Conservation (phyloP, 2,797 vertebrate species). For the Tangara arthus region DNA sequence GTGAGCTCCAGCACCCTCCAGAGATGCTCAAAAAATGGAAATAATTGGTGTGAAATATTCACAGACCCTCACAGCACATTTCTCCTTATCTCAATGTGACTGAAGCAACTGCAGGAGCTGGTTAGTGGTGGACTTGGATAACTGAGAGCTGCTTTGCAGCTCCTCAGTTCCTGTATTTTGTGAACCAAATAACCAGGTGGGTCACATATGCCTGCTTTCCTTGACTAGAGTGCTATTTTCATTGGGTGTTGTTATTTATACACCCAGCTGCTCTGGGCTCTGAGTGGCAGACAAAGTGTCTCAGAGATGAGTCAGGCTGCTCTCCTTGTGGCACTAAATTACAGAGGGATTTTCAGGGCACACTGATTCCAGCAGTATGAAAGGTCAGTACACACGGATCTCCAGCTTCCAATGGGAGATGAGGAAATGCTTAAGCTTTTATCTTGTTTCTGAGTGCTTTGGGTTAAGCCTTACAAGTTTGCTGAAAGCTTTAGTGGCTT, state of each 20-base stretch:
- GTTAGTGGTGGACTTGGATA: not conserved
- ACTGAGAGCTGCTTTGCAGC: not conserved
- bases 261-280: not conserved
- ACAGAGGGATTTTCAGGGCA: conserved; percentile 58
- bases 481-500: conserved; percentile 61
- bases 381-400: conserved; percentile 66
- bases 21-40: not conserved
- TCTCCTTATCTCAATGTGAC: not conserved
- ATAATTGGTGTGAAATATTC: not conserved
- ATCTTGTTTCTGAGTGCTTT: conserved; percentile 64
- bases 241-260: not conserved
- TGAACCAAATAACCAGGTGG: not conserved
- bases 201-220: not conserved
- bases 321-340: conserved; percentile 42
- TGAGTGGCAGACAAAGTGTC: conserved; percentile 15
- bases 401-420: conserved; percentile 7
- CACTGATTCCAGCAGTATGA: conserved; percentile 31
- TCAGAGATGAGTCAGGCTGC: conserved; percentile 29
- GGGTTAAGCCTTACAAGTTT: conserved; percentile 68
- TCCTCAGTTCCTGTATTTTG: not conserved
- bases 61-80: accelerated
- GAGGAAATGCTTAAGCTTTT: conserved; percentile 66
- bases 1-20: not conserved
- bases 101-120: not conserved
- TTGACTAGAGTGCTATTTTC: not conserved